These are phyloP conservation scores for Trichopoda pennipes DNA, from an alignment of 2,888 invertebrate genomes.

Conservation along the genomic window DNA sequence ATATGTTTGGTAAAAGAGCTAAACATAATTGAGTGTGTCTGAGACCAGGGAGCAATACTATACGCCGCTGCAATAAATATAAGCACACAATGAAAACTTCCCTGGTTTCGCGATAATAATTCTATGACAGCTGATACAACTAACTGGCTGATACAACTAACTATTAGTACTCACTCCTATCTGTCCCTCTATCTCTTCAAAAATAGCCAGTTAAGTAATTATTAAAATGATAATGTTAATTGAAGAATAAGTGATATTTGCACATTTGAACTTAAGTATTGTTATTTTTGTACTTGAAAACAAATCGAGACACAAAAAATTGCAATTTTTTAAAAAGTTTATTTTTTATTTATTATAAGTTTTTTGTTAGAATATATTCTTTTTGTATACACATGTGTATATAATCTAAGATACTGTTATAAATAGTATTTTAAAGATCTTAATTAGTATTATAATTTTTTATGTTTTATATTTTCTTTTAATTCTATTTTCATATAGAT, in stretches of 20 bases:
- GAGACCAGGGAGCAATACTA: constrained; percentile 56
- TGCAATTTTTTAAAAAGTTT: constrained; percentile 45
- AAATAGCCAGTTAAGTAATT: constrained; percentile 5
- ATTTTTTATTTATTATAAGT: constrained; percentile 24
- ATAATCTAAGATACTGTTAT: constrained; percentile 52
- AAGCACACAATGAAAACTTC: constrained; percentile 52
- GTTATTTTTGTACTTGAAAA: constrained; percentile 67
- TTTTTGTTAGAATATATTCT: constrained; percentile 59
- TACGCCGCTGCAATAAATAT: constrained; percentile 57
- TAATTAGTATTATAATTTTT: constrained; percentile 54
- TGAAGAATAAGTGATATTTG: constrained; percentile 65
- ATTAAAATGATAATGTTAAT: constrained; percentile 48
- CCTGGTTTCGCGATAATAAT: constrained; percentile 46
- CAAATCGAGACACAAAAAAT: constrained; percentile 33
- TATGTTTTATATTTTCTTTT: constrained; percentile 45
- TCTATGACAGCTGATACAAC: constrained; percentile 26
- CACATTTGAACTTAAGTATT: constrained; percentile 68
- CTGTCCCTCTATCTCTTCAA: constrained; percentile 34
- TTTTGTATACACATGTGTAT: constrained; percentile 16
- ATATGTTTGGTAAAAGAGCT: constrained; percentile 96
- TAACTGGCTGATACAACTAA: constrained; percentile 43
- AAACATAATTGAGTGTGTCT: constrained; percentile 89
- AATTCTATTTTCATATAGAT: constrained; percentile 39
- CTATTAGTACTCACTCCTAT: constrained; percentile 19
- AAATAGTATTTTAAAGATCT: constrained; percentile 60